A percentile compares a stretch with the other conserved stretches of the same genome.
phyloP scores from a whole-genome alignment of 1,140 invertebrate genomes.

The Zeugodacus cucurbitae region DNA sequence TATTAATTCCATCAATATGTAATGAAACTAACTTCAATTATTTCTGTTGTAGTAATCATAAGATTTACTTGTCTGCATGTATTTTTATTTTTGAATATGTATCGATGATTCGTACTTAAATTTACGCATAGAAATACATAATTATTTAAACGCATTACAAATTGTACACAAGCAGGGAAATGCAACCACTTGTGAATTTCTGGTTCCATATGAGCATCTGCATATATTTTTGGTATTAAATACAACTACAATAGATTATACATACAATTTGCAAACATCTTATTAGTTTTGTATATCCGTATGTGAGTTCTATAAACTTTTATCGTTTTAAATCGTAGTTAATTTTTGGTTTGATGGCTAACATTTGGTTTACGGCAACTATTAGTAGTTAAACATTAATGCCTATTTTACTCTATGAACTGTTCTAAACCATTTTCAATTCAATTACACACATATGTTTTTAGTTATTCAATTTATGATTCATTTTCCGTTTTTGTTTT shows the following conservation, averaged over 20 bases:
- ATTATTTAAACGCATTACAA: slow-evolving; percentile 11
- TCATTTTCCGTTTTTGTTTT: neutral
- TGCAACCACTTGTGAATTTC: neutral
- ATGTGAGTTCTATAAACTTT: neutral
- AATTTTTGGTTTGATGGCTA: slow-evolving; percentile 10
- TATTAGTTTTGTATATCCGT: neutral
- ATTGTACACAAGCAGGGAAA: neutral
- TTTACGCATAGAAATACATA: neutral
- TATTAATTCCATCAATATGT: slow-evolving; percentile 29
- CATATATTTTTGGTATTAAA: neutral
- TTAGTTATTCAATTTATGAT: neutral
- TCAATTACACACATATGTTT: neutral
- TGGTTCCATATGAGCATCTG: neutral
- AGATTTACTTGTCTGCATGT: neutral
- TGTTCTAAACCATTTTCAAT: neutral
- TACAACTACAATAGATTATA: slow-evolving; percentile 24
- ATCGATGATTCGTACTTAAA: slow-evolving; percentile 15
- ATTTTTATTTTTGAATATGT: neutral
- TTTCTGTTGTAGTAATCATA: neutral
- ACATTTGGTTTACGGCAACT: slow-evolving; percentile 24
- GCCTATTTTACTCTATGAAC: slow-evolving; percentile 17
- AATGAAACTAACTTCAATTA: slow-evolving; percentile 11
- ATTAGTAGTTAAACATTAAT: neutral
- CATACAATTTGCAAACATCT: slow-evolving; percentile 23
- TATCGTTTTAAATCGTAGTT: slow-evolving; percentile 4